Evolutionary conservation across 2,113 vertebrate species (phyloP).

Genomic region (Nycticorax nycticorax): DNA sequence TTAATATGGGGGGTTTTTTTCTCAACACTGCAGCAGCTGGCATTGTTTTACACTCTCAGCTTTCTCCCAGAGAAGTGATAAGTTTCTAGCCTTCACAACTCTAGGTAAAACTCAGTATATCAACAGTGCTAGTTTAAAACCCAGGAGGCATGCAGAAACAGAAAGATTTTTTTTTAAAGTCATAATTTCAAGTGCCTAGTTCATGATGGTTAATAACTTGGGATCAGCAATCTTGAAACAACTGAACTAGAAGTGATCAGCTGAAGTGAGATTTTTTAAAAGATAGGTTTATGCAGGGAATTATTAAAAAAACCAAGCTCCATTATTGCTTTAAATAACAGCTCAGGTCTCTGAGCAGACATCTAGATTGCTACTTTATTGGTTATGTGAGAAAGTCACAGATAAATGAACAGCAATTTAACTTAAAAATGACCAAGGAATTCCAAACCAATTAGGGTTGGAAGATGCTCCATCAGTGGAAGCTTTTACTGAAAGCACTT

Average conservation of each 20-base stretch:
- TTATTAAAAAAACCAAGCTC: neutral
- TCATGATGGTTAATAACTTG: neutral
- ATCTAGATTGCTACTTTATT: neutral
- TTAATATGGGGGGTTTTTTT: neutral
- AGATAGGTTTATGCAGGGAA: neutral
- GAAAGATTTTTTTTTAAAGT: neutral
- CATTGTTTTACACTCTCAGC: neutral
- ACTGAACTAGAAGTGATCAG: neutral
- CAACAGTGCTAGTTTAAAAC: neutral
- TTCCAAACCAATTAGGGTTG: neutral
- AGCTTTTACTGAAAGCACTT: neutral
- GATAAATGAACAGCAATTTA: neutral
- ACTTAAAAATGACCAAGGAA: neutral
- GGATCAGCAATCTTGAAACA: neutral
- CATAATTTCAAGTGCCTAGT: neutral
- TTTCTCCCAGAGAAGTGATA: neutral
- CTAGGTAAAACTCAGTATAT: neutral
- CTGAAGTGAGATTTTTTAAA: neutral
- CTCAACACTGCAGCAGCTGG: neutral
- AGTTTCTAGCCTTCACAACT: neutral
- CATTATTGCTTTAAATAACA: neutral
- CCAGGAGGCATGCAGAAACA: neutral
- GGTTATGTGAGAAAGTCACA: neutral
- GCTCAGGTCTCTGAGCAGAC: neutral
- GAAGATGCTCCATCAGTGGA: neutral